Percentiles rank a stretch among this genome's conserved stretches.
phyloP scores from a whole-genome alignment of 2,113 vertebrate species.

The Scomber japonicus region DNA sequence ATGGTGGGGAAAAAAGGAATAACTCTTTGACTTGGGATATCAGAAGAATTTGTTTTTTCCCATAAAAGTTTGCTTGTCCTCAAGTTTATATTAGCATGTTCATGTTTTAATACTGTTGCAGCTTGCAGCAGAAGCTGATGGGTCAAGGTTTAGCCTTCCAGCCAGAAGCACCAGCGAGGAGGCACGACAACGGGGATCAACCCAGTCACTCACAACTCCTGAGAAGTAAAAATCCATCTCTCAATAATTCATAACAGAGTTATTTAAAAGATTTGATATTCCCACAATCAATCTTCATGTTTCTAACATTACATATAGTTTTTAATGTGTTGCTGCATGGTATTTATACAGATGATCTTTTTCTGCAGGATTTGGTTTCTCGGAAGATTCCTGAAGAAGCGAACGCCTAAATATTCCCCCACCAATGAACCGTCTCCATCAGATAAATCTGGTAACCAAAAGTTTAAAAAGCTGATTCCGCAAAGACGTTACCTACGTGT shows the following conservation, averaged over 20 bases:
- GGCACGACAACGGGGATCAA: neutral
- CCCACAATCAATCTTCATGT: neutral
- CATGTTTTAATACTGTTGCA: conserved; percentile 38
- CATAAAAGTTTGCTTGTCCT: neutral
- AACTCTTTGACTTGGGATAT: neutral
- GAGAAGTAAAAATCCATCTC: conserved; percentile 84
- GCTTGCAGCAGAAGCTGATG: conserved; percentile 57
- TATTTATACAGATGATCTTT: conserved; percentile 10
- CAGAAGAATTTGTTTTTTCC: neutral
- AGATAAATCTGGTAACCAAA: conserved; percentile 62
- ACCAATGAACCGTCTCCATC: conserved; percentile 31
- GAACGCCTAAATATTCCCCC: conserved; percentile 30
- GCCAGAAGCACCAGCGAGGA: conserved; percentile 72
- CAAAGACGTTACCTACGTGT: neutral
- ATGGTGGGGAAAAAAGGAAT: neutral
- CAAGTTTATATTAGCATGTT: neutral
- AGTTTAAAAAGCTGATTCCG: neutral
- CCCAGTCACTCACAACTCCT: conserved; percentile 72
- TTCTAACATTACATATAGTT: neutral
- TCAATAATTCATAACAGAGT: neutral
- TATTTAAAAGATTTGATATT: neutral
- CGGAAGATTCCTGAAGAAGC: conserved; percentile 74
- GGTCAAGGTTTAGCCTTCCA: conserved; percentile 75
- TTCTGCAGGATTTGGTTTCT: conserved; percentile 77
- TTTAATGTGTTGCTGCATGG: conserved; percentile 4